phyloP scores from a whole-genome alignment of 1,140 invertebrate species.

The Harpegnathos saltator region DNA sequence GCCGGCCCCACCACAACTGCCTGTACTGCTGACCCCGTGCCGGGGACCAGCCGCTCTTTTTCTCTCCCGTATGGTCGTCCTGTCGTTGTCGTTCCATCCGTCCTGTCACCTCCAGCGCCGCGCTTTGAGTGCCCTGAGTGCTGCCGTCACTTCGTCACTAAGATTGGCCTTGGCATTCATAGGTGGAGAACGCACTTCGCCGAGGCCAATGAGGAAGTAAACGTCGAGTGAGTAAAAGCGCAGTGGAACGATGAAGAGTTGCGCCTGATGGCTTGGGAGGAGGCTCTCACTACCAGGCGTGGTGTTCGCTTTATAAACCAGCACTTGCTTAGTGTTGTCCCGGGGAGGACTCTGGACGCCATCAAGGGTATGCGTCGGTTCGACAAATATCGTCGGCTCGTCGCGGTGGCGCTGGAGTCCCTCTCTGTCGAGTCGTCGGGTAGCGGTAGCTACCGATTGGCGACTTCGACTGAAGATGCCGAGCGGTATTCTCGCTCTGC shows the following conservation, averaged over 20 bases:
- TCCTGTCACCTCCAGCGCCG: background rate
- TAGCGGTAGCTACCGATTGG: background rate
- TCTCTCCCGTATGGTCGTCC: background rate
- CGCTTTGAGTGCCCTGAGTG: background rate
- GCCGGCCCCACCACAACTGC: no score
- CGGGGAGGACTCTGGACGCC: background rate
- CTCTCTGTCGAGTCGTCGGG: background rate
- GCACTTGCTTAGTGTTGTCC: background rate
- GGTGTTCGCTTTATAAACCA: background rate
- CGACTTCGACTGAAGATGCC: background rate
- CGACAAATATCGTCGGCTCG: background rate
- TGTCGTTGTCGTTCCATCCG: background rate
- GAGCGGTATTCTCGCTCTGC: background rate
- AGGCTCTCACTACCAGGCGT: background rate
- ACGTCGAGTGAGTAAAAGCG: background rate
- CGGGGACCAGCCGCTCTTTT: background rate
- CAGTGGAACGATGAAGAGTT: constrained; percentile 2
- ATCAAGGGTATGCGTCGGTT: constrained; percentile 11
- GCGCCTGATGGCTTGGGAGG: constrained; percentile 19
- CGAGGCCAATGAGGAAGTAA: background rate
- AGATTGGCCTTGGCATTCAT: background rate
- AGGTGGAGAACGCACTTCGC: background rate
- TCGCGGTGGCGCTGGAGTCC: background rate
- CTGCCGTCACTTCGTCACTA: background rate
- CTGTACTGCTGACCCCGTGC: no score